Percentiles rank a stretch among this genome's conserved stretches.
phyloP scores from a whole-genome alignment of 1,140 invertebrate genomes.

The Trachelipus rathkii region DNA sequence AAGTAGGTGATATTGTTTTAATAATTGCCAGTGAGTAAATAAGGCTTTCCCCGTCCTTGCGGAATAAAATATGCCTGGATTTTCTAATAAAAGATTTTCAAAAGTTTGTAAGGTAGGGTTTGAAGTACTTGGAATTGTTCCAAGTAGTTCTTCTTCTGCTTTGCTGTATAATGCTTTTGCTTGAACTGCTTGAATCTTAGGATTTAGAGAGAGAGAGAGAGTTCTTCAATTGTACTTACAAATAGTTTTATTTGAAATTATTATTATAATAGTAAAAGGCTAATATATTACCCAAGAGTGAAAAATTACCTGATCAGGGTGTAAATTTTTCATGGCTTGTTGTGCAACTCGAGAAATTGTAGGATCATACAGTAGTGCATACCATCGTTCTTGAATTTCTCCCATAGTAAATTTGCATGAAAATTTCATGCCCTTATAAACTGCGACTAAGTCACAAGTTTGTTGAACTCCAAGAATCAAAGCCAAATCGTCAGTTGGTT shows the following conservation, averaged over 20 bases:
- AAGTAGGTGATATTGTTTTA: slow-evolving; percentile 89
- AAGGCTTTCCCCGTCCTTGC: slow-evolving; percentile 79
- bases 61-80: slow-evolving; percentile 79
- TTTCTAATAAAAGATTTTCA: slow-evolving; percentile 77
- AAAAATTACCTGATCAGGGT: slow-evolving; percentile 71
- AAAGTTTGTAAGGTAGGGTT: slow-evolving; percentile 72
- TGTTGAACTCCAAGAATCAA: slow-evolving; percentile 90
- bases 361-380: slow-evolving; percentile 87
- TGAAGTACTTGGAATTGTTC: slow-evolving; percentile 62
- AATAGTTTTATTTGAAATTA: too few relatives aligned
- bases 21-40: slow-evolving; percentile 81
- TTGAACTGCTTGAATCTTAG: slow-evolving; percentile 64
- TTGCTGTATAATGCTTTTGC: slow-evolving; percentile 83
- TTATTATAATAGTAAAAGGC: too few relatives aligned
- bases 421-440: slow-evolving; percentile 90
- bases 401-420: slow-evolving; percentile 89
- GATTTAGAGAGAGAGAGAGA: too few relatives aligned
- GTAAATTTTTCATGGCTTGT: slow-evolving; percentile 85
- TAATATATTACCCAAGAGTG: too few relatives aligned
- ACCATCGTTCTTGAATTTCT: slow-evolving; percentile 94
- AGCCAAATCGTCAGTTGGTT: slow-evolving; percentile 91
- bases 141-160: slow-evolving; percentile 81
- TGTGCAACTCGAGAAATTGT: slow-evolving; percentile 79
- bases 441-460: slow-evolving; percentile 78
- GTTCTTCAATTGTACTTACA: too few relatives aligned